These are phyloP conservation scores for Polymixis lichenea DNA, from an alignment of 2,888 invertebrate species.

Conservation along the genomic window DNA sequence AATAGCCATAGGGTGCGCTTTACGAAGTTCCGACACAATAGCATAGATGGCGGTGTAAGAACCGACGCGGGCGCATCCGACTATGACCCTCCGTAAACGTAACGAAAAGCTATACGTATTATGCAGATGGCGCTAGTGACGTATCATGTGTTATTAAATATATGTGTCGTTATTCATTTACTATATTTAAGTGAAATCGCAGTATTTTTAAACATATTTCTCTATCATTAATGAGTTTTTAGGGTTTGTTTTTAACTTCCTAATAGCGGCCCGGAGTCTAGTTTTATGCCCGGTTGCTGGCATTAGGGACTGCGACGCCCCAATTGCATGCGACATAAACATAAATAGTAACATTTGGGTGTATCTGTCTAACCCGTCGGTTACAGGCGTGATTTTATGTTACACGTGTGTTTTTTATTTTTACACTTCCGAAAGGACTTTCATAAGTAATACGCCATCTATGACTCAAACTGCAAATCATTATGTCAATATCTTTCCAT, in stretches of 20 bases:
- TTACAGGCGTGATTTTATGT: not conserved
- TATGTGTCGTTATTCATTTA: no score
- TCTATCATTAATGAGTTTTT: not conserved
- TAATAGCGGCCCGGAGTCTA: not conserved
- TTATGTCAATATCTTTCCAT: not conserved
- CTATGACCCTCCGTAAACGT: not conserved
- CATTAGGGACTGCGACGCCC: no score
- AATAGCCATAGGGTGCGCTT: conserved; percentile 1
- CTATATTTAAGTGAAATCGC: not conserved
- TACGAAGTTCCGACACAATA: not conserved
- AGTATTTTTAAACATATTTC: not conserved
- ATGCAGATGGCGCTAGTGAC: conserved; percentile 50
- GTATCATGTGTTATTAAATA: no score
- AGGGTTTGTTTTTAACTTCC: not conserved
- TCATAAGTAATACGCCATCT: conserved; percentile 13
- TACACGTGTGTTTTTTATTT: not conserved
- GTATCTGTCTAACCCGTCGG: not conserved
- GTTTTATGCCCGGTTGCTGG: not conserved
- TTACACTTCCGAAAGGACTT: not conserved
- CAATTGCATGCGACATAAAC: not conserved
- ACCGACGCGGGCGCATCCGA: conserved; percentile 59
- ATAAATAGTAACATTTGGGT: not conserved
- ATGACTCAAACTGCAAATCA: not conserved
- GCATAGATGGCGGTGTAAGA: conserved; percentile 55
- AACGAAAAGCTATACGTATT: not conserved